phyloP scores from a whole-genome alignment of 2,888 invertebrate genomes.

The Cephus rjabovi region DNA sequence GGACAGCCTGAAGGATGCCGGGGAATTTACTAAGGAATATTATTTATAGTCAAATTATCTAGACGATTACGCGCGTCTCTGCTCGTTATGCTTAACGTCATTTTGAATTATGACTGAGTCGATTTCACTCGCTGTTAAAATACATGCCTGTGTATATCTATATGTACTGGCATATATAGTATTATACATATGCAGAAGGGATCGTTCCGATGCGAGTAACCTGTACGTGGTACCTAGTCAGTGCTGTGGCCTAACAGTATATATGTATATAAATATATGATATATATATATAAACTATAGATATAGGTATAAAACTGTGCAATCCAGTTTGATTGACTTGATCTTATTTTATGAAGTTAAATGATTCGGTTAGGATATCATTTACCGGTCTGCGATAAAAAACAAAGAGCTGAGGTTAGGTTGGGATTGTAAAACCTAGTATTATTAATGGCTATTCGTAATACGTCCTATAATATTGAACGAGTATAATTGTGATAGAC shows the following conservation, averaged over 20 bases:
- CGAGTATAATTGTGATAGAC: neutral
- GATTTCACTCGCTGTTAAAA: neutral
- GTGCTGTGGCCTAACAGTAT: neutral
- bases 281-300: neutral
- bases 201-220: neutral
- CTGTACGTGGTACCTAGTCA: neutral
- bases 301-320: neutral
- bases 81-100: neutral
- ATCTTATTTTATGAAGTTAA: neutral
- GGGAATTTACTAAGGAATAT: neutral
- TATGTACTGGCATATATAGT: neutral
- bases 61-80: neutral
- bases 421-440: neutral
- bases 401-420: neutral
- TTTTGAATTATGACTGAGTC: neutral
- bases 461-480: neutral
- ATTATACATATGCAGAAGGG: neutral
- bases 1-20: neutral
- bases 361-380: neutral
- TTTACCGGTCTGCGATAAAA: neutral
- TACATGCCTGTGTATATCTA: neutral
- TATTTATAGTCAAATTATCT: neutral
- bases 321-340: neutral
- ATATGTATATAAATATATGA: neutral
- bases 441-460: neutral